Evolutionary conservation across 2,113 vertebrate genomes (phyloP).

Genomic region (Lucifuga dentata): DNA sequence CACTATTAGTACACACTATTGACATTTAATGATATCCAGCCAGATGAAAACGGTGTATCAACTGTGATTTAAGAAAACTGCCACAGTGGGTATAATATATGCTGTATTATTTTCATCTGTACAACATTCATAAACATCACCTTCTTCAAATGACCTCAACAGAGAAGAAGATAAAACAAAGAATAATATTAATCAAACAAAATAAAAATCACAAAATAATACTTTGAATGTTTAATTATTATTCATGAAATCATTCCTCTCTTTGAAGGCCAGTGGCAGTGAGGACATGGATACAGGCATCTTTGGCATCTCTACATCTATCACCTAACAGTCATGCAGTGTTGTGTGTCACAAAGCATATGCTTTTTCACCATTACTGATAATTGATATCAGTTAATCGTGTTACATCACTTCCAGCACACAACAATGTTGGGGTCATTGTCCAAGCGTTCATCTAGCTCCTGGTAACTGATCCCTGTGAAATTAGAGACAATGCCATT

Average conservation of each 20-base stretch:
- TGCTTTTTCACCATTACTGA: background rate
- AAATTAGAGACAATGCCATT: slow-evolving; percentile 15
- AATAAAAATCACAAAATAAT: slow-evolving; percentile 35
- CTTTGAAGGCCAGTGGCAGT: slow-evolving; percentile 14
- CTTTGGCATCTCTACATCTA: slow-evolving; percentile 32
- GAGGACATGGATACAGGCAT: slow-evolving; percentile 17
- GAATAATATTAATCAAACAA: slow-evolving; percentile 1
- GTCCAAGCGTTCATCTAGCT: slow-evolving; percentile 96
- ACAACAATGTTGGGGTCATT: slow-evolving; percentile 97
- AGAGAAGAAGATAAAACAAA: background rate
- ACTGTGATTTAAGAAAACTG: background rate
- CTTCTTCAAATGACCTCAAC: background rate
- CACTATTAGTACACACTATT: too few species aligned
- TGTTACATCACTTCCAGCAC: slow-evolving; percentile 85
- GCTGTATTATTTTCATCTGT: background rate
- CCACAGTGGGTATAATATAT: background rate
- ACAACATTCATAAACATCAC: slow-evolving; percentile 28
- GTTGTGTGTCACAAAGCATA: background rate
- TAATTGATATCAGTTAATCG: background rate
- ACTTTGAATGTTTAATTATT: background rate
- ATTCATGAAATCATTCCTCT: background rate
- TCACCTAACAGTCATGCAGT: background rate
- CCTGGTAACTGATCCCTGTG: slow-evolving; percentile 95
- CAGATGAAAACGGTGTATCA: too few species aligned
- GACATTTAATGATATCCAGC: too few species aligned